phyloP scores from a whole-genome alignment of 2,888 invertebrate species.

The Baccha elongata region DNA sequence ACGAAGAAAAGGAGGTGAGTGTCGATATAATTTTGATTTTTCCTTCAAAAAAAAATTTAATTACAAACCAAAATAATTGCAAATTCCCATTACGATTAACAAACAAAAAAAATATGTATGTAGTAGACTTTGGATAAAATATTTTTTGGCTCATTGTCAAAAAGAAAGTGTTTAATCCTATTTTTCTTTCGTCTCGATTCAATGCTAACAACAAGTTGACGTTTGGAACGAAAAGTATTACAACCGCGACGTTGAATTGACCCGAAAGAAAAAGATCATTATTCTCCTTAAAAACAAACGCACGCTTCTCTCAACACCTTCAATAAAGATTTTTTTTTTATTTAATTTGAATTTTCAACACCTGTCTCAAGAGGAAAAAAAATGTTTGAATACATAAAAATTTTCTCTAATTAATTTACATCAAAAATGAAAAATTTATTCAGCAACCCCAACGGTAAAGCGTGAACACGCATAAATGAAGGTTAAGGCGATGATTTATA shows the following conservation, averaged over 20 bases:
- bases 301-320: slow-evolving; percentile 52
- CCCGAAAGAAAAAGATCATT: slow-evolving; percentile 39
- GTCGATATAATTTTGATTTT: slow-evolving; percentile 52
- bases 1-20: slow-evolving; percentile 84
- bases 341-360: slow-evolving; percentile 46
- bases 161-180: slow-evolving; percentile 20
- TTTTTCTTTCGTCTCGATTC: slow-evolving; percentile 1
- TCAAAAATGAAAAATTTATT: slow-evolving; percentile 49
- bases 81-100: slow-evolving; percentile 54
- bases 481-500: slow-evolving; percentile 72
- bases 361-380: slow-evolving; percentile 18
- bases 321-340: slow-evolving; percentile 42
- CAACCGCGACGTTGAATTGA: slow-evolving; percentile 42
- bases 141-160: slow-evolving; percentile 53
- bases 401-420: slow-evolving; percentile 61
- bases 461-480: slow-evolving; percentile 47
- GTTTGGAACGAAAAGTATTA: slow-evolving; percentile 37
- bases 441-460: slow-evolving; percentile 14
- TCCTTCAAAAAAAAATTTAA: slow-evolving; percentile 49
- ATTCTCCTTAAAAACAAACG: background rate
- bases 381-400: slow-evolving; percentile 2
- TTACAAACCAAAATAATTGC: slow-evolving; percentile 23
- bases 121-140: slow-evolving; percentile 45
- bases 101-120: background rate
- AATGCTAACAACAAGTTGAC: slow-evolving; percentile 29